Base-by-base conservation (phyloP, 2,113 vertebrate species). In the Platanista minor region DNA sequence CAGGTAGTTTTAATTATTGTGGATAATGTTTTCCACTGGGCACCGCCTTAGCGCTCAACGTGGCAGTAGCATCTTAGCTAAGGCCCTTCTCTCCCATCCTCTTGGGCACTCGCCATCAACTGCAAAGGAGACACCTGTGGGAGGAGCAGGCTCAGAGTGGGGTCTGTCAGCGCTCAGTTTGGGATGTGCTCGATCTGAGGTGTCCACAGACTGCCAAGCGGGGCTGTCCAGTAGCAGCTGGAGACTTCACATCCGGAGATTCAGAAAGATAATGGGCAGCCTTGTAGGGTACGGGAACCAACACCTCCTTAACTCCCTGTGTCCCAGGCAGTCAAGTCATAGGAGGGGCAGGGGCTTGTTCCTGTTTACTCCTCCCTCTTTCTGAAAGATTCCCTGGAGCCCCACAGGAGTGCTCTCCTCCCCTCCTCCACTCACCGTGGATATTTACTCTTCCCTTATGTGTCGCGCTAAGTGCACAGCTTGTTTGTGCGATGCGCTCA, bases 101-200 rank as follows among this genome's bases (percentile, higher is more conserved):
- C 67, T 20, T 9, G n/a, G 9, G 20, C 67, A 20, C 59, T 33
- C 20, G 61, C 67, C 41, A 8, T n/a, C 49, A 36, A 3, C 59
- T 33, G 27, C 9, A 36, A 21, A 0, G 0, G 52, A 39, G 67
- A 43, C 0, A 0, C 20, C 41, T 12, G 21, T 11, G n/a, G 59
- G 67, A 29, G 64, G 27, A 57, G 33, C 27, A 1, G 46, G 25
- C 2, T 39, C 15, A 8, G 10, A 6, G 41, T 5, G 59, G 52
- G 33, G 66, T 33, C 5, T 8, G 0, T 9, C 0, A 1, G 61
- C n/a, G 80, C 54, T 61, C 31, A 0, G 25, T 5, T 17, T 10
- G 62, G 62, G 54, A 54, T 3, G 11, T 8, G 11, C 23, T 46
- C 3, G 20, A 62, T 67, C 18, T 15, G 33, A 21, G 57, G 27